Evolutionary conservation across 2,797 vertebrate species (phyloP).

Genomic region (Allobates femoralis): DNA sequence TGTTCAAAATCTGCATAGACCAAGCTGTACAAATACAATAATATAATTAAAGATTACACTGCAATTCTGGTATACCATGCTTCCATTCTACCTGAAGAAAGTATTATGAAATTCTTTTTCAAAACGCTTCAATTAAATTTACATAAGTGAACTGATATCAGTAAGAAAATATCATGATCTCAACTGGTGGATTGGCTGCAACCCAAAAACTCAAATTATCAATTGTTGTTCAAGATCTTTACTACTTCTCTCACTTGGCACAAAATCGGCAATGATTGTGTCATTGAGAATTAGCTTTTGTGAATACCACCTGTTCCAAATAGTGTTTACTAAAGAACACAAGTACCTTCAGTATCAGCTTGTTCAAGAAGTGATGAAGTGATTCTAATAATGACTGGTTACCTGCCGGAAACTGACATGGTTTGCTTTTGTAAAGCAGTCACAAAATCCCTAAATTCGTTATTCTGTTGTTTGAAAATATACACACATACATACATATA

Average conservation of each 20-base stretch:
- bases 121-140: conserved; percentile 10
- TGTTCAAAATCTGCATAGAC: background rate
- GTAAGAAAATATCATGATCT: conserved; percentile 36
- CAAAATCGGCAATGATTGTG: background rate
- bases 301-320: conserved; percentile 38
- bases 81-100: background rate
- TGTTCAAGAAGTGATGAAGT: conserved; percentile 19
- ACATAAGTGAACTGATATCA: conserved; percentile 42
- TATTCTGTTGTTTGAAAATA: background rate
- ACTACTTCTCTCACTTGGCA: conserved; percentile 1
- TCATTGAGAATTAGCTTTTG: conserved; percentile 14
- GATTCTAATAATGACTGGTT: background rate
- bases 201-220: conserved; percentile 39
- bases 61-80: background rate
- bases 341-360: conserved; percentile 19
- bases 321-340: conserved; percentile 33
- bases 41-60: background rate
- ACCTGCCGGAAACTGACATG: conserved; percentile 44
- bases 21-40: background rate
- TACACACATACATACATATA: background rate
- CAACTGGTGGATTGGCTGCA: conserved; percentile 6
- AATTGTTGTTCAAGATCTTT: conserved; percentile 11
- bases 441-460: background rate
- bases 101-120: conserved; percentile 34
- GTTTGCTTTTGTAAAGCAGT: background rate